Evolutionary conservation across 2,888 invertebrate genomes (phyloP).

Genomic region (Laothoe populi): DNA sequence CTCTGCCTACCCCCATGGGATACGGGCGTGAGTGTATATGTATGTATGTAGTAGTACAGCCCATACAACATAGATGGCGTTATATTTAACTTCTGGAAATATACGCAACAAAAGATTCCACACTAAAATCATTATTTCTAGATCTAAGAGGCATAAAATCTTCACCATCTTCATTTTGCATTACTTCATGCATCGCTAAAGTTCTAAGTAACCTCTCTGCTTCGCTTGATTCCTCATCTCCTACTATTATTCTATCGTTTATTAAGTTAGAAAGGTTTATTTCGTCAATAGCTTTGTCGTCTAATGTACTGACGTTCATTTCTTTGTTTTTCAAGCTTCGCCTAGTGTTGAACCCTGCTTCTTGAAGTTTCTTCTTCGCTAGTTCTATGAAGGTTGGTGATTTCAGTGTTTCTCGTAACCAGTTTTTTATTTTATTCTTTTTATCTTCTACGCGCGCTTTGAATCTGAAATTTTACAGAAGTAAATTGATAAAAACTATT

Average conservation of each 20-base stretch:
- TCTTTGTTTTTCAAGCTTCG: conserved; percentile 36
- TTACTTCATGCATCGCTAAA: conserved; percentile 66
- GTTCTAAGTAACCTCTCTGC: conserved; percentile 63
- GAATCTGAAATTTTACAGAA: conserved; percentile 61
- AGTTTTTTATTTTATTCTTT: conserved; percentile 73
- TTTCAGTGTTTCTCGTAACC: conserved; percentile 71
- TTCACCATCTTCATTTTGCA: conserved; percentile 45
- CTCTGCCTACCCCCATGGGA: no score
- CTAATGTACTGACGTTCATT: conserved; percentile 45
- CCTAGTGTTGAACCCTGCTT: conserved; percentile 60
- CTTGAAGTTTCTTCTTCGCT: conserved; percentile 68
- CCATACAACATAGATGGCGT: conserved; percentile 35
- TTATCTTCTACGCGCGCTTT: conserved; percentile 74
- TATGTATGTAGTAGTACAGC: conserved; percentile 16
- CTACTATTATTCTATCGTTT: conserved; percentile 66
- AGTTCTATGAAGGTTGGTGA: conserved; percentile 69
- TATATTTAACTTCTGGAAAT: conserved; percentile 37
- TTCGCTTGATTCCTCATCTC: conserved; percentile 57
- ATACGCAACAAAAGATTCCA: conserved; percentile 49
- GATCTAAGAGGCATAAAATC: conserved; percentile 29
- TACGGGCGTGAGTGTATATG: no score
- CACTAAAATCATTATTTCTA: conserved; percentile 35
- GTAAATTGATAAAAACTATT: no score
- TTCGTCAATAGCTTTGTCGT: conserved; percentile 68
- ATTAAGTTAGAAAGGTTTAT: conserved; percentile 70